Percentiles rank a stretch among this genome's conserved stretches.
Conservation (phyloP, 2,113 vertebrate genomes). For the Cyanistes caeruleus region DNA sequence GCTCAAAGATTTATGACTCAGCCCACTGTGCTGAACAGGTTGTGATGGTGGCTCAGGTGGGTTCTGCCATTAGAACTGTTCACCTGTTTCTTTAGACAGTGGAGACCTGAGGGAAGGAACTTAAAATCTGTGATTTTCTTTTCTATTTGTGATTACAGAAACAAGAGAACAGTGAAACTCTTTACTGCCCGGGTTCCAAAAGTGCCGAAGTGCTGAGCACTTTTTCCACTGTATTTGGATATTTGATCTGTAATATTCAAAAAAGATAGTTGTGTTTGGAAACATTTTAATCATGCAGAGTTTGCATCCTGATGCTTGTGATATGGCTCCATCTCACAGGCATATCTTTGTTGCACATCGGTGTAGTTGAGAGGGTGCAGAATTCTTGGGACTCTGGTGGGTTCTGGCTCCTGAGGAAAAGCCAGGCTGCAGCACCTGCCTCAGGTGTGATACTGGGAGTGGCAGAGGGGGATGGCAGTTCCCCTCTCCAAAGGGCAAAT, state of each 20-base stretch:
- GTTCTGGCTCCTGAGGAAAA: not conserved
- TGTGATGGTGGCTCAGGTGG: not conserved
- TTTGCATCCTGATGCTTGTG: not conserved
- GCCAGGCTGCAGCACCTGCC: not conserved
- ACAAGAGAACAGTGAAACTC: not conserved
- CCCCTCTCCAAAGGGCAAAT: fast-evolving
- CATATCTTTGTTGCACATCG: fast-evolving
- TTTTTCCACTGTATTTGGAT: not conserved
- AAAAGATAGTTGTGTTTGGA: not conserved
- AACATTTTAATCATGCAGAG: not conserved
- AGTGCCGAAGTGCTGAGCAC: not conserved
- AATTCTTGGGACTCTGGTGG: not conserved
- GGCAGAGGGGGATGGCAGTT: fast-evolving
- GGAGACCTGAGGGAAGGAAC: not conserved
- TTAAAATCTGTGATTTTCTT: not conserved
- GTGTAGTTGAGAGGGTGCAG: not conserved
- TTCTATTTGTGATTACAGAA: not conserved
- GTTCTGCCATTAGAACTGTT: not conserved
- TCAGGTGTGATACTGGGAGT: not conserved
- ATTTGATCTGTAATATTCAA: not conserved
- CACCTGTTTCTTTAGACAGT: not conserved
- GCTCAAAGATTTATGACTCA: fast-evolving
- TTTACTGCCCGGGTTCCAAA: not conserved
- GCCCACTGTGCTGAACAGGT: not conserved
- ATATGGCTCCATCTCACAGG: not conserved